Evolutionary conservation across 2,113 vertebrate genomes (phyloP).

Genomic region (Hipposideros armiger): DNA sequence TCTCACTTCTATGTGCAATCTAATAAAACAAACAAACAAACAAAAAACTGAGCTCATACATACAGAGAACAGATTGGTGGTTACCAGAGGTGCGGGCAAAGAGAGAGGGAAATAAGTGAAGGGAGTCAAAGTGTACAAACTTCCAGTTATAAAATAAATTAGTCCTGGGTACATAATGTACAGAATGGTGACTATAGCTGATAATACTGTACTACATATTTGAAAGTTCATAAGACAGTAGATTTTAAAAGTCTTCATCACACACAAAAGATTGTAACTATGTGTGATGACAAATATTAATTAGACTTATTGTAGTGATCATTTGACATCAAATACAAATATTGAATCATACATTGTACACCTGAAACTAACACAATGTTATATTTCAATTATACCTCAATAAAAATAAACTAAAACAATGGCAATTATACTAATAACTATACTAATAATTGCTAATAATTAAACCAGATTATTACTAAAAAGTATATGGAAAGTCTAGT

Average conservation of each 20-base stretch:
- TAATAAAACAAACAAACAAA: background rate
- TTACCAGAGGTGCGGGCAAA: background rate
- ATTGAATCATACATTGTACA: background rate
- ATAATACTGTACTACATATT: background rate
- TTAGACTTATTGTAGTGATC: background rate
- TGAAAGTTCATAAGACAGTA: background rate
- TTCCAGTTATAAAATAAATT: background rate
- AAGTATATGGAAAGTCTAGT: background rate
- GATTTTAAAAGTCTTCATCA: background rate
- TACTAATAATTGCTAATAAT: conserved; percentile 59
- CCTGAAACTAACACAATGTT: background rate
- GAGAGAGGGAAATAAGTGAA: background rate
- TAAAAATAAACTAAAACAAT: conserved; percentile 42
- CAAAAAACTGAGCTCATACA: background rate
- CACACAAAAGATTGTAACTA: background rate
- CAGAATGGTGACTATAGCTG: background rate
- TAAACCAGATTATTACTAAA: conserved; percentile 78
- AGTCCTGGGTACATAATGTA: background rate
- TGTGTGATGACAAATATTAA: too few relatives aligned
- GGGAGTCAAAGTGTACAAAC: background rate
- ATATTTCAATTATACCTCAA: background rate
- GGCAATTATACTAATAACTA: conserved; percentile 62
- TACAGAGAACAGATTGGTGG: background rate
- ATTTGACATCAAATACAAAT: background rate
- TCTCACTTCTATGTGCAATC: background rate